phyloP scores from a whole-genome alignment of 2,888 invertebrate species.

The Phengaris alcon region DNA sequence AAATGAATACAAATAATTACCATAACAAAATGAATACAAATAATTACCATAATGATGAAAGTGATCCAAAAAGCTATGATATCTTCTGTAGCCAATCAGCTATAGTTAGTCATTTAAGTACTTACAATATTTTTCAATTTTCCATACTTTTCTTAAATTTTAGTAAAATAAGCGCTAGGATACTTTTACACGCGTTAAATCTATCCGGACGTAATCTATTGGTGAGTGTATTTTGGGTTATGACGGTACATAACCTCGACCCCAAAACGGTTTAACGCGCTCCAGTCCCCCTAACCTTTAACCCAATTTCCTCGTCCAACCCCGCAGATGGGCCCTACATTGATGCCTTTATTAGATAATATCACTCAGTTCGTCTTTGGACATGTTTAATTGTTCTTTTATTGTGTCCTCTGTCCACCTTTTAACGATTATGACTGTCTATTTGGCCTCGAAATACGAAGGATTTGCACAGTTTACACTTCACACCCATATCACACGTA shows the following conservation, averaged over 20 bases:
- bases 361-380: slow-evolving; percentile 41
- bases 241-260: slow-evolving; percentile 57
- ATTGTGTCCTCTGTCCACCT: slow-evolving; percentile 29
- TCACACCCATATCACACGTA: too few species aligned
- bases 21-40: too few species aligned
- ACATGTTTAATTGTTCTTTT: slow-evolving; percentile 47
- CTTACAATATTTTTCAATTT: too few species aligned
- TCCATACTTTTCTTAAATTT: too few species aligned
- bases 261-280: slow-evolving; percentile 57
- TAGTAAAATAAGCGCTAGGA: slow-evolving; percentile 34
- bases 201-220: slow-evolving; percentile 22
- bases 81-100: too few species aligned
- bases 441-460: too few species aligned
- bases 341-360: slow-evolving; percentile 60
- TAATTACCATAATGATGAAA: too few species aligned
- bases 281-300: slow-evolving; percentile 62
- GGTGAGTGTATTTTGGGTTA: slow-evolving; percentile 52
- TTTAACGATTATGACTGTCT: too few species aligned
- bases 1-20: too few species aligned
- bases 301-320: slow-evolving; percentile 60
- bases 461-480: too few species aligned
- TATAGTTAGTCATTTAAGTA: too few species aligned
- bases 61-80: too few species aligned
- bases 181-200: slow-evolving; percentile 25
- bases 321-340: slow-evolving; percentile 57